Percentiles rank a stretch among this genome's conserved stretches.
phyloP scores from a whole-genome alignment of 2,888 invertebrate genomes.

The Argyresthia albistria region DNA sequence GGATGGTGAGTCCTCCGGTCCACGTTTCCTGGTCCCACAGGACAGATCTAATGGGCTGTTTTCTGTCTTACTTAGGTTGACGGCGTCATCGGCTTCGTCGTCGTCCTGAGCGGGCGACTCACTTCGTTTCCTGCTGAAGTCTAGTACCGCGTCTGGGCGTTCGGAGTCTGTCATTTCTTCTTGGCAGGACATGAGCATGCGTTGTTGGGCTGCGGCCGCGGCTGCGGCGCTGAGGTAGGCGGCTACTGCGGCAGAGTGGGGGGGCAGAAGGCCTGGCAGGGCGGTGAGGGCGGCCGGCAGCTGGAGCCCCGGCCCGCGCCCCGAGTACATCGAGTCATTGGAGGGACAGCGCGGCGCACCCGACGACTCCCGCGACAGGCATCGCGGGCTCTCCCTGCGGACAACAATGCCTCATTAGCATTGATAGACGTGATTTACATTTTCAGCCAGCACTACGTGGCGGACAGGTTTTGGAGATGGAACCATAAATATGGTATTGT shows the following conservation, averaged over 20 bases:
- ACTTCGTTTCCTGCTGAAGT: slow-evolving; percentile 84
- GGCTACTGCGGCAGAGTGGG: slow-evolving; percentile 87
- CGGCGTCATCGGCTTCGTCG: slow-evolving; percentile 76
- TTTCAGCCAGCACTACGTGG: no score
- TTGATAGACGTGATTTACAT: slow-evolving; percentile 9
- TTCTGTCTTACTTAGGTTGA: slow-evolving; percentile 80
- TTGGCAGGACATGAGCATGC: slow-evolving; percentile 83
- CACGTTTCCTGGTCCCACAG: slow-evolving; percentile 81
- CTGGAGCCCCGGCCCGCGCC: slow-evolving; percentile 67
- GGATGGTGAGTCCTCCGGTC: slow-evolving; percentile 74
- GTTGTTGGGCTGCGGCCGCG: slow-evolving; percentile 81
- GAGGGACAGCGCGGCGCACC: slow-evolving; percentile 83
- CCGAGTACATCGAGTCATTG: slow-evolving; percentile 82
- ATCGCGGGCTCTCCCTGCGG: slow-evolving; percentile 87
- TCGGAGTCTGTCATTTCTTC: slow-evolving; percentile 77
- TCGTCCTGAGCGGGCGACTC: slow-evolving; percentile 64
- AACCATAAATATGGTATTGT: no score
- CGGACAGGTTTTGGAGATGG: no score
- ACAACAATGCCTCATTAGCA: slow-evolving; percentile 41
- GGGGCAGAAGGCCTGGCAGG: slow-evolving; percentile 79
- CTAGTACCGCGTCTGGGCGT: slow-evolving; percentile 77
- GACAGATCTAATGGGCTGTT: slow-evolving; percentile 86
- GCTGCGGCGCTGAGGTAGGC: slow-evolving; percentile 84
- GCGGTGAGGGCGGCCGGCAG: slow-evolving; percentile 75
- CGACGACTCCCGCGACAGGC: slow-evolving; percentile 86